phyloP scores from a whole-genome alignment of 2,797 vertebrate genomes.

The Oryzias dopingdopingensis region DNA sequence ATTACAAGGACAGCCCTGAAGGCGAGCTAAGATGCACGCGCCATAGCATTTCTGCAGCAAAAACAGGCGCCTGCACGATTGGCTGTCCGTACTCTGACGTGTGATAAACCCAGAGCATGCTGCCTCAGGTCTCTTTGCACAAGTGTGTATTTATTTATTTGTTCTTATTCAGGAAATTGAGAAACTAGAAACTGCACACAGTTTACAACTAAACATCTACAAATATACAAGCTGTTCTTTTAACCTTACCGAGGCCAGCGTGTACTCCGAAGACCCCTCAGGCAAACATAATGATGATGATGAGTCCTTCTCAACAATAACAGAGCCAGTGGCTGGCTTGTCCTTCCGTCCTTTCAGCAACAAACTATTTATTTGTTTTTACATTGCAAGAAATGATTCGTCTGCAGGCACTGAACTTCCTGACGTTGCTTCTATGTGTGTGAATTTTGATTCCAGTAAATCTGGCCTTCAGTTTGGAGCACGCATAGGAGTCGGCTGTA shows the following conservation, averaged over 20 bases:
- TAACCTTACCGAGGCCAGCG: constrained; percentile 58
- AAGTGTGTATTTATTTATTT: constrained; percentile 75
- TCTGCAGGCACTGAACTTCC: constrained; percentile 54
- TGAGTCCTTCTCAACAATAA: constrained; percentile 64
- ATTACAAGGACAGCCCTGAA: constrained; percentile 78
- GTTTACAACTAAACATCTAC: constrained; percentile 75
- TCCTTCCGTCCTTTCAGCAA: constrained; percentile 59
- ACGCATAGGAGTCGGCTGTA: constrained; percentile 54
- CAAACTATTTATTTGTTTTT: constrained; percentile 64
- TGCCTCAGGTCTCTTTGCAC: constrained; percentile 62
- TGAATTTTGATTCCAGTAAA: constrained; percentile 48
- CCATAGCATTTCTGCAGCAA: constrained; percentile 64
- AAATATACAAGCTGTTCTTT: constrained; percentile 75
- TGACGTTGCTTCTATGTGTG: constrained; percentile 61
- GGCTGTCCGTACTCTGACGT: constrained; percentile 21
- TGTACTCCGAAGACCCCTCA: constrained; percentile 54
- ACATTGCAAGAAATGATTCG: constrained; percentile 37
- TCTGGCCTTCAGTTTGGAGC: constrained; percentile 39
- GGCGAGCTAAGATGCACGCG: constrained; percentile 71
- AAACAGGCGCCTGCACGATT: constrained; percentile 48
- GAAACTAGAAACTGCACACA: constrained; percentile 73
- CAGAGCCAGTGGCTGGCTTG: constrained; percentile 56
- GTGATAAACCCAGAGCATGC: constrained; percentile 38
- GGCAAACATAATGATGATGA: constrained; percentile 63
- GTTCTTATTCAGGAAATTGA: constrained; percentile 77